These are phyloP conservation scores for Sycophaga agraensis DNA, from an alignment of 1,140 invertebrate species.

Conservation along the genomic window DNA sequence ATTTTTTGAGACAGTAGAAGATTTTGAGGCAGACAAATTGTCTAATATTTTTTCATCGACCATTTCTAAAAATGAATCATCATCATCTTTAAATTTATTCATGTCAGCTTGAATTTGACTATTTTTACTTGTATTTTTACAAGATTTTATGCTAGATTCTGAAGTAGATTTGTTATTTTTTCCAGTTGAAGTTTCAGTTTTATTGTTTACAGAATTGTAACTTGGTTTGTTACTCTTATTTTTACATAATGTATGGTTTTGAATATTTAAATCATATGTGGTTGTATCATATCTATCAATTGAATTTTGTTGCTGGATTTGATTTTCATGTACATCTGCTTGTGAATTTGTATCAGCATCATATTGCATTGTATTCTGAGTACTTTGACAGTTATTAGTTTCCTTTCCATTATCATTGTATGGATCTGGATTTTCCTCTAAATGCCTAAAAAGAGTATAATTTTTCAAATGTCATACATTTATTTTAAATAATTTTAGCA, in stretches of 20 bases:
- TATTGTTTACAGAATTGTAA: too few species aligned
- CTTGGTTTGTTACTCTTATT: neutral
- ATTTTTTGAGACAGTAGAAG: neutral
- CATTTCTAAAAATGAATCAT: constrained; percentile 33
- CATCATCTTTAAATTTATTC: constrained; percentile 25
- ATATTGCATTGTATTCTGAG: constrained; percentile 35
- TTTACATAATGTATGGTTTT: neutral
- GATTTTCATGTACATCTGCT: constrained; percentile 34
- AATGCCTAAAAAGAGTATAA: constrained; percentile 44
- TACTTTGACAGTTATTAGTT: constrained; percentile 12
- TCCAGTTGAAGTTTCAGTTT: too few species aligned
- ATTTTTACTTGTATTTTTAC: neutral
- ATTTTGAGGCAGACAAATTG: neutral
- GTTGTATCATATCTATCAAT: neutral
- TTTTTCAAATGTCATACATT: constrained; percentile 2
- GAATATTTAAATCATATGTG: neutral
- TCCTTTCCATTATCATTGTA: constrained; percentile 38
- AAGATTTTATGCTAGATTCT: neutral
- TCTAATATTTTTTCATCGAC: constrained; percentile 26
- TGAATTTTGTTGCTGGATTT: constrained; percentile 13
- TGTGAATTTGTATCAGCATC: constrained; percentile 43
- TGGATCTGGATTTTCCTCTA: constrained; percentile 57
- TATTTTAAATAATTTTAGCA: neutral
- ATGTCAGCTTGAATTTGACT: constrained; percentile 3
- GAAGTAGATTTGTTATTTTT: neutral